Percentiles rank a stretch among this genome's conserved stretches.
These are phyloP conservation scores for Zoroaster sp. DNA, from an alignment of 53 echinoderm and acorn worm species.

Conservation along the genomic window DNA sequence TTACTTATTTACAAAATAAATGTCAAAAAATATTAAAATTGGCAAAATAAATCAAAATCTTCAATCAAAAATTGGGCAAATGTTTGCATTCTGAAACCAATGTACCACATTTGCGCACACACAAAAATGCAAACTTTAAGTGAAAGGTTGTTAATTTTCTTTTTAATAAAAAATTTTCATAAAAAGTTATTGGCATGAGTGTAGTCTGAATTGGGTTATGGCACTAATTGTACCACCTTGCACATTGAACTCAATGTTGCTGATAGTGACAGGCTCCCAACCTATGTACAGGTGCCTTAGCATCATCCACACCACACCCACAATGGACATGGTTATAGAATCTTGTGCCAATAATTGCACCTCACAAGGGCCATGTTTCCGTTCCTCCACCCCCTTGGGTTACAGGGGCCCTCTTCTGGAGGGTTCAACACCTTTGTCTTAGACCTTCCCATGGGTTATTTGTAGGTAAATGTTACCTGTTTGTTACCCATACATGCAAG, in stretches of 20 bases:
- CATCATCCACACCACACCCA: constrained; percentile 21
- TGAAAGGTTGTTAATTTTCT: not conserved
- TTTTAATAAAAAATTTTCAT: not conserved
- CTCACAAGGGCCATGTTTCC: constrained; percentile 62
- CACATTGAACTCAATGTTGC: constrained; percentile 76
- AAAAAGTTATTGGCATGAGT: constrained; percentile 68
- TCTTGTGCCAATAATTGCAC: constrained; percentile 63
- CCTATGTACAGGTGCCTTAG: constrained; percentile 57
- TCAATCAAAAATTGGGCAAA: not conserved
- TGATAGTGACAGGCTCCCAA: constrained; percentile 67
- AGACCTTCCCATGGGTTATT: constrained; percentile 75
- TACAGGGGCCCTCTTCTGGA: constrained; percentile 62
- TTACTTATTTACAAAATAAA: too few species aligned
- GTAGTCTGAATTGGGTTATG: constrained; percentile 90
- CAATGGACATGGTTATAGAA: not conserved
- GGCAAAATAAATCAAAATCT: too few species aligned
- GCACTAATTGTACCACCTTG: constrained; percentile 65
- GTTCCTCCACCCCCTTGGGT: constrained; percentile 52
- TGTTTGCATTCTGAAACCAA: too few species aligned
- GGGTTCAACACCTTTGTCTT: constrained; percentile 63
- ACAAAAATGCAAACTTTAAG: not conserved
- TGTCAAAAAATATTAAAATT: too few species aligned
- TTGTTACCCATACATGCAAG: constrained; percentile 77
- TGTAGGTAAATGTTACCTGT: constrained; percentile 29
- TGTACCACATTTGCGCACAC: not conserved